Conservation (phyloP, 2,888 invertebrate genomes). For the Dicranocentrus wangi region DNA sequence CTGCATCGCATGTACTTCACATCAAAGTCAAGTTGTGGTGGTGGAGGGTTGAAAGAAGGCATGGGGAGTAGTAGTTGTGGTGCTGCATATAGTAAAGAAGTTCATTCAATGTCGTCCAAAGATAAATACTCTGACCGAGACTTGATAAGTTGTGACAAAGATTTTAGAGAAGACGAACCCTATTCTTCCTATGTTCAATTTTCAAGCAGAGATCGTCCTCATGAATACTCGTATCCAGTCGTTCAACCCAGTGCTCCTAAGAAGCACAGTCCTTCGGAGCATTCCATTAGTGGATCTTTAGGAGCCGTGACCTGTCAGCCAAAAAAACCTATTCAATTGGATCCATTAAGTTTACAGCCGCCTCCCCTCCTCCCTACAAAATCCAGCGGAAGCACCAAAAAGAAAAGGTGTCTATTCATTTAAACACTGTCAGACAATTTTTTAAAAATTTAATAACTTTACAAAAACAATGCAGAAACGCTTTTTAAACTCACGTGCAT, state of each 20-base stretch:
- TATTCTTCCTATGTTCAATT: slow-evolving; percentile 85
- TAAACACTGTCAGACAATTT: slow-evolving; percentile 30
- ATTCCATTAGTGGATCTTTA: slow-evolving; percentile 68
- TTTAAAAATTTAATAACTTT: slow-evolving; percentile 2
- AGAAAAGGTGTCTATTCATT: slow-evolving; percentile 72
- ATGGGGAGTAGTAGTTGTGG: slow-evolving; percentile 66
- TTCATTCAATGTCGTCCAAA: slow-evolving; percentile 72
- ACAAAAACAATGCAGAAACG: slow-evolving; percentile 14
- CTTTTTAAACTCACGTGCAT: slow-evolving; percentile 20
- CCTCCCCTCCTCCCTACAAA: slow-evolving; percentile 73
- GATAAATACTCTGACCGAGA: slow-evolving; percentile 72
- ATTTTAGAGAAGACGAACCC: slow-evolving; percentile 71
- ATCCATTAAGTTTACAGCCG: slow-evolving; percentile 72
- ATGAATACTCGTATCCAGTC: slow-evolving; percentile 91
- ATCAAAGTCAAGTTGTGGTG: slow-evolving; percentile 74
- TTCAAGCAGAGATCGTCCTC: slow-evolving; percentile 77
- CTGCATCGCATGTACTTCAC: slow-evolving; percentile 80
- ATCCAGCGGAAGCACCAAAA: slow-evolving; percentile 72
- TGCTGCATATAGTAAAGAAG: slow-evolving; percentile 68
- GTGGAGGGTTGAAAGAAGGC: slow-evolving; percentile 64
- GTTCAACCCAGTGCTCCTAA: slow-evolving; percentile 75
- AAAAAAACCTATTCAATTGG: slow-evolving; percentile 72
- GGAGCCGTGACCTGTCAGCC: slow-evolving; percentile 69
- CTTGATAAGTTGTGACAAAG: slow-evolving; percentile 71
- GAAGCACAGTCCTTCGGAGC: slow-evolving; percentile 68